These are phyloP conservation scores for Andrena flavipes DNA, from an alignment of 2,888 invertebrate species.

Conservation along the genomic window DNA sequence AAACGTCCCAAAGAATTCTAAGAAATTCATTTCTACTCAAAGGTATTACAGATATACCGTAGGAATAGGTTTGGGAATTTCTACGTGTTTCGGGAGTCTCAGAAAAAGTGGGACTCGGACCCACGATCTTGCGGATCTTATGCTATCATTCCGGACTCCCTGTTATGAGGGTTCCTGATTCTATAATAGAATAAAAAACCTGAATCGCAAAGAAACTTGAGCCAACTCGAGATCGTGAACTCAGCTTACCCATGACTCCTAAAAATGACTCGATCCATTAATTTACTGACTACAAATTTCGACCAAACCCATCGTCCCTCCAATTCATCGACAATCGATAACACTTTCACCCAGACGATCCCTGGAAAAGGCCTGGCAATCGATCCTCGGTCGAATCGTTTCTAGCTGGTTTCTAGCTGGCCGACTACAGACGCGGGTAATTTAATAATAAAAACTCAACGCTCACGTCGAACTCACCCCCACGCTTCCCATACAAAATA, in stretches of 20 bases:
- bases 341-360: not conserved
- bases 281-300: not conserved
- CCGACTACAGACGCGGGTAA: conserved; percentile 31
- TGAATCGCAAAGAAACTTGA: no score
- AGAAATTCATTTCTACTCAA: no score
- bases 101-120: no score
- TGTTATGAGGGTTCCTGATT: no score
- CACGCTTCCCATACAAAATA: conserved; percentile 70
- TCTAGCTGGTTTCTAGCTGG: conserved; percentile 28
- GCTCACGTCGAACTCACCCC: conserved; percentile 58
- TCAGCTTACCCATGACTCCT: not conserved
- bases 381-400: conserved; percentile 22
- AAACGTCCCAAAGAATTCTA: no score
- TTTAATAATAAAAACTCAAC: conserved; percentile 63
- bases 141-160: no score
- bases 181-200: no score
- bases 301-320: not conserved
- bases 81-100: no score
- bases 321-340: not conserved
- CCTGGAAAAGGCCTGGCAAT: conserved; percentile 2
- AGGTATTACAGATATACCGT: no score
- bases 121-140: no score
- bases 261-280: not conserved
- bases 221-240: no score
- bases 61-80: no score